Percentiles rank a stretch among this genome's conserved stretches.
Evolutionary conservation across 2,797 vertebrate genomes (phyloP).

Genomic region (Calcarius lapponicus): DNA sequence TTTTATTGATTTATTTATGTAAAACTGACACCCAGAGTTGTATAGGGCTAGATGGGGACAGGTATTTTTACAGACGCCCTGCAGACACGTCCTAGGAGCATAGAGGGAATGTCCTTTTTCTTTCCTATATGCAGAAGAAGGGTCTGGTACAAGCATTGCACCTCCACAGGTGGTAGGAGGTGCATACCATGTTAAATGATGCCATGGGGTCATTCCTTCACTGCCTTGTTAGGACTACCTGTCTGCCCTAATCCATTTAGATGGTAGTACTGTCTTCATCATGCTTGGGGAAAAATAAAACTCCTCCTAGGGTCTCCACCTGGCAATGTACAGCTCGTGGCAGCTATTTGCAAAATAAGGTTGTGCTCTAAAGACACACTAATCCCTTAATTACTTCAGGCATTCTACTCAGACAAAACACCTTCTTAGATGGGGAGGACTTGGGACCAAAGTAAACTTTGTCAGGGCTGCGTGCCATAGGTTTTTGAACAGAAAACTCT

Average conservation of each 20-base stretch:
- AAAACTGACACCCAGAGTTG: not conserved
- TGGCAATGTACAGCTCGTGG: not conserved
- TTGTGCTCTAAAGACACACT: not conserved
- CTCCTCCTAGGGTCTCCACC: not conserved
- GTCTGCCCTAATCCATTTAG: not conserved
- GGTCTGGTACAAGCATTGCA: not conserved
- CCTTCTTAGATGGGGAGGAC: not conserved
- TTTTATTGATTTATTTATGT: not conserved
- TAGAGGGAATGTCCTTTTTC: not conserved
- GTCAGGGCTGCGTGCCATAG: not conserved
- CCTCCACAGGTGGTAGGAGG: not conserved
- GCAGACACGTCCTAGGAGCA: not conserved
- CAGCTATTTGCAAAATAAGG: not conserved
- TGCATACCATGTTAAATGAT: not conserved
- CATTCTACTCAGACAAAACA: not conserved
- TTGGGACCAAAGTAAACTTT: not conserved
- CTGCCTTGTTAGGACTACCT: fast-evolving
- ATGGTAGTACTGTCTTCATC: not conserved
- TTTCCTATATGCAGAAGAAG: not conserved
- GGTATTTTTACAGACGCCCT: not conserved
- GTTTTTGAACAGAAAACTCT: not conserved
- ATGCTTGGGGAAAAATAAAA: not conserved
- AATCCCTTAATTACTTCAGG: not conserved
- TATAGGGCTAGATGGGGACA: not conserved
- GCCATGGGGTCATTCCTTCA: not conserved